Conservation (phyloP, 2,113 vertebrate species). For the Percopsis transmontana region DNA sequence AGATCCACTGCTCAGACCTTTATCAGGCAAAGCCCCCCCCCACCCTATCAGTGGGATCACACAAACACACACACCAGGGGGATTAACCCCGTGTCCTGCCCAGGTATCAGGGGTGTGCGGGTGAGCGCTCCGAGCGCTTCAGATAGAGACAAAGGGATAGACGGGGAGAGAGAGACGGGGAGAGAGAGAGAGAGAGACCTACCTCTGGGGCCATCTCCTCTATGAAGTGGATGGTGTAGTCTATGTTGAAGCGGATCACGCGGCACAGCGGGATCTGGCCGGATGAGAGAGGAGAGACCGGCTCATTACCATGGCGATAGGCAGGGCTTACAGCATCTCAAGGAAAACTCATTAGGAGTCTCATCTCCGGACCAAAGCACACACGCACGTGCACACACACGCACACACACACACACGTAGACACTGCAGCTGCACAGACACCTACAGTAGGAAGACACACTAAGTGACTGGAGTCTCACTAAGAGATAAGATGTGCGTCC, state of each 20-base stretch:
- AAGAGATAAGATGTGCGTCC: constrained; percentile 67
- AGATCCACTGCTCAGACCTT: constrained; percentile 54
- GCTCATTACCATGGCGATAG: constrained; percentile 55
- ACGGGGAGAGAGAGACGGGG: background rate
- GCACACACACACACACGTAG: background rate
- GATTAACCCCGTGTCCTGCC: constrained; percentile 57
- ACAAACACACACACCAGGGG: constrained; percentile 13
- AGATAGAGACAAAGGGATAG: constrained; percentile 59
- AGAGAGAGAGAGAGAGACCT: constrained; percentile 55
- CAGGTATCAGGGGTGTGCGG: constrained; percentile 40
- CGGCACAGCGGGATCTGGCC: constrained; percentile 94
- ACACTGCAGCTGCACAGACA: background rate
- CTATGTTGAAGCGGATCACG: constrained; percentile 99
- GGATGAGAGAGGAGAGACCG: constrained; percentile 51
- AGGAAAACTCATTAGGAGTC: constrained; percentile 63
- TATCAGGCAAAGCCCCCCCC: constrained; percentile 43
- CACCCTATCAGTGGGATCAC: constrained; percentile 53
- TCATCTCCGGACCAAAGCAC: background rate
- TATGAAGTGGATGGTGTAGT: constrained; percentile 99
- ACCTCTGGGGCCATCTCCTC: constrained; percentile 99
- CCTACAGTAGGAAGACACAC: constrained; percentile 19
- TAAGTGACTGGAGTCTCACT: constrained; percentile 59
- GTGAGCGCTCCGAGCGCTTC: constrained; percentile 30
- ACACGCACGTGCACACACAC: background rate
- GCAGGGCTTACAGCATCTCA: constrained; percentile 66